A percentile compares a stretch with the other conserved stretches of the same genome.
Evolutionary conservation across 2,888 invertebrate species (phyloP).

Genomic region (Zootermopsis nevadensis): DNA sequence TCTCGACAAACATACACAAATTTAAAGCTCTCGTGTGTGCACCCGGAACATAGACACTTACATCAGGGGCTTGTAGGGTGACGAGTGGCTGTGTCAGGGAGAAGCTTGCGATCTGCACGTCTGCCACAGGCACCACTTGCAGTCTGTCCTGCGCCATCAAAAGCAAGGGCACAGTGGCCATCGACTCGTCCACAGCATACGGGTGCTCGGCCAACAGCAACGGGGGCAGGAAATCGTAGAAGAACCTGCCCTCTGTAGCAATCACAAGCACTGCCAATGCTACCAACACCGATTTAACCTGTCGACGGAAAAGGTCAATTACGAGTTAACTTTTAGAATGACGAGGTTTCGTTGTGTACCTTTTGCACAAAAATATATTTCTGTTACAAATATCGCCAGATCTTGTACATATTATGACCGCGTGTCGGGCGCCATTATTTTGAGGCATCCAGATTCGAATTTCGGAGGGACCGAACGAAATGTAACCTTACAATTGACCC

Average conservation of each 20-base stretch:
- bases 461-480: too few species aligned
- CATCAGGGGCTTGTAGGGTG: constrained; percentile 58
- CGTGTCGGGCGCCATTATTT: not conserved
- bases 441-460: not conserved
- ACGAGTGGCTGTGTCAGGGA: constrained; percentile 61
- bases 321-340: too few species aligned
- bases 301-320: not conserved
- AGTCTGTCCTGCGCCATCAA: constrained; percentile 56
- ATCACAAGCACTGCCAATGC: constrained; percentile 5
- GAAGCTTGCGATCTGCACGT: constrained; percentile 60
- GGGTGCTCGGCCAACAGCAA: constrained; percentile 59
- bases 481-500: too few species aligned
- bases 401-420: not conserved
- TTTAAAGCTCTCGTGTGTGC: too few species aligned
- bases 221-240: not conserved
- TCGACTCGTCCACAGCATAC: constrained; percentile 58
- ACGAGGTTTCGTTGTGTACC: too few species aligned
- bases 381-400: too few species aligned
- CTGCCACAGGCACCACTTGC: constrained; percentile 56
- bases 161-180: constrained; percentile 61
- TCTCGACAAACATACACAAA: too few species aligned
- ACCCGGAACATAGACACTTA: too few species aligned
- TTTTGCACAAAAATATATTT: too few species aligned
- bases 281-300: constrained; percentile 7
- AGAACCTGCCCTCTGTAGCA: constrained; percentile 17